Percentiles rank a stretch among this genome's conserved stretches.
Evolutionary conservation across 1,140 invertebrate genomes (phyloP).

Genomic region (Pemphigus obesinymphae): DNA sequence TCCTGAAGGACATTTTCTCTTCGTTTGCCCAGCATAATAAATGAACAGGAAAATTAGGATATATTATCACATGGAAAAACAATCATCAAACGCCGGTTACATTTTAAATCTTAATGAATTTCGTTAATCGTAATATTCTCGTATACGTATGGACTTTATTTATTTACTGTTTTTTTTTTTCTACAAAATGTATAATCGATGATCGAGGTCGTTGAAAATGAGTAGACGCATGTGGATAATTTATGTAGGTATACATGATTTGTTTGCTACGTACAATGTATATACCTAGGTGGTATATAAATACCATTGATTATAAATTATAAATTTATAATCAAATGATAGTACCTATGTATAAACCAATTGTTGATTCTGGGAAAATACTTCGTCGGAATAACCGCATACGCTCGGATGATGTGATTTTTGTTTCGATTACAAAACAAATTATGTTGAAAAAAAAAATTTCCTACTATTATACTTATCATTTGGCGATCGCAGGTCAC

Average conservation of each 20-base stretch:
- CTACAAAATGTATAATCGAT: background rate
- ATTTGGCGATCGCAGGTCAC: background rate
- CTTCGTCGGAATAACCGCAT: background rate
- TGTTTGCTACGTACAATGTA: too few relatives aligned
- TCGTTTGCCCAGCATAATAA: background rate
- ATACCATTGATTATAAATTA: too few relatives aligned
- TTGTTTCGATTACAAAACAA: background rate
- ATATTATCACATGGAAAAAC: background rate
- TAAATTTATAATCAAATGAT: too few relatives aligned
- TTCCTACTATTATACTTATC: too few relatives aligned
- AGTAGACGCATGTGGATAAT: too few relatives aligned
- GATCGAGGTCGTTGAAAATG: too few relatives aligned
- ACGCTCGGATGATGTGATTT: background rate
- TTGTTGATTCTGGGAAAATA: background rate
- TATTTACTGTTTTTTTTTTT: background rate
- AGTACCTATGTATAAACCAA: too few relatives aligned
- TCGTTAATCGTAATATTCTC: too few relatives aligned
- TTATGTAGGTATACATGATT: too few relatives aligned
- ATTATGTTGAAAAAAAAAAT: background rate
- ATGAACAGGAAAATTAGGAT: background rate
- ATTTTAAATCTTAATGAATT: background rate
- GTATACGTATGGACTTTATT: background rate
- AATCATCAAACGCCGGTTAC: background rate
- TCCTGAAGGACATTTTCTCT: background rate
- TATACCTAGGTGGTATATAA: too few relatives aligned